Conservation (phyloP, 2,888 invertebrate species). For the Bugula neritina region DNA sequence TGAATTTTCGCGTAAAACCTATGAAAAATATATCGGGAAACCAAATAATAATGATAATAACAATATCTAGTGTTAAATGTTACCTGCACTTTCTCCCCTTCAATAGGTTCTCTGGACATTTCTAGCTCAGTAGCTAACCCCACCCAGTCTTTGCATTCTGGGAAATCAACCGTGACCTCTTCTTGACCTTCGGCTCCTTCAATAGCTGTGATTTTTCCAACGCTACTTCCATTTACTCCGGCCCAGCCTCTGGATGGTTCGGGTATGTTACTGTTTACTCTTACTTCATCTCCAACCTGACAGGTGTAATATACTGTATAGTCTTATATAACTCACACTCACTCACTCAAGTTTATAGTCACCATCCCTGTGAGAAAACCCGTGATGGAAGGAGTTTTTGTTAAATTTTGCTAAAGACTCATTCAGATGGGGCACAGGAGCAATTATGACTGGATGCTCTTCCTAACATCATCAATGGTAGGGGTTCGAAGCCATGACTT, state of each 20-base stretch:
- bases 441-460: too few species aligned
- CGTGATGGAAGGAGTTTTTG: too few species aligned
- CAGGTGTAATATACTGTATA: too few species aligned
- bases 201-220: neutral
- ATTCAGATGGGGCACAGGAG: too few species aligned
- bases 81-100: constrained; percentile 22
- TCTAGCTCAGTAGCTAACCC: constrained; percentile 19
- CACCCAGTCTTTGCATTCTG: constrained; percentile 15
- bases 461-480: too few species aligned
- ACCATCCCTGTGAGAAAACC: too few species aligned
- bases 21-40: neutral
- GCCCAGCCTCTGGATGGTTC: constrained; percentile 24
- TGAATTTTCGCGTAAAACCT: too few species aligned
- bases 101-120: neutral
- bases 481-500: too few species aligned
- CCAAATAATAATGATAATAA: neutral
- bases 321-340: too few species aligned
- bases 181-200: neutral
- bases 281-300: constrained; percentile 11
- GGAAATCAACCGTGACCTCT: constrained; percentile 15
- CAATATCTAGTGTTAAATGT: neutral
- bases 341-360: too few species aligned
- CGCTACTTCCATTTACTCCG: constrained; percentile 2
- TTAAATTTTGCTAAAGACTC: too few species aligned
- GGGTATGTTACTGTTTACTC: neutral